Base-by-base conservation (phyloP, 2,113 vertebrate species). In the Hepsetus odoe region DNA sequence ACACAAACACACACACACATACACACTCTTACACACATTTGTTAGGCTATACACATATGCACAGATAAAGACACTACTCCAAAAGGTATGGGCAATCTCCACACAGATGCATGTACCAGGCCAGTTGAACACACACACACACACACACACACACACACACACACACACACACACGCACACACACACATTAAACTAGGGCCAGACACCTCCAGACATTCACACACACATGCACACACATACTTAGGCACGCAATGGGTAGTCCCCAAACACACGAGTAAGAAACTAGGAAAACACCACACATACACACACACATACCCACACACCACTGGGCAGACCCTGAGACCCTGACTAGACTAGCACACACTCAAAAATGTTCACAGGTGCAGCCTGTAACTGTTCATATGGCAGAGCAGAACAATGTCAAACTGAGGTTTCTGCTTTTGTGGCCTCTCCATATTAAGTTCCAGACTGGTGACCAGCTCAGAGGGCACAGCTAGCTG, bases 361-460 rank as follows among this genome's bases (percentile, higher is more conserved):
- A 24, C 71, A 69, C 75, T 33, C 10, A 30, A 58, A n/a, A 68
- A 22, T 64, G 51, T 53, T 66, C 67, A 74, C 68, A 80, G 72
- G 77, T 81, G 70, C 49, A 62, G 24, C 53, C 69, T 44, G 44
- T 77, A 83, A 74, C 35, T 64, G 49, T 30, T 55, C 53, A 71
- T 51, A 30, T n/a, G 22, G 28, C 14, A 9, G 10, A 28, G 26
- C 26, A 73, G 46, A 35, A 59, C 49, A 28, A 72, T 71, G 44
- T 62, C 16, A 72, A 62, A 71, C 20, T 9, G 42, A 61, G 69
- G 35, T 61, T 69, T 82, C 42, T 44, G 65, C 7, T 38, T 71
- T 76, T 67, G 74, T 67, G 46, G 46, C 2, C 16, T 20, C 49
- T 67, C 61, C 59, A 58, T 67, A 73, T 53, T 62, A 82, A 77